Conservation (phyloP, 2,797 vertebrate genomes). For the Siniperca scherzeri region DNA sequence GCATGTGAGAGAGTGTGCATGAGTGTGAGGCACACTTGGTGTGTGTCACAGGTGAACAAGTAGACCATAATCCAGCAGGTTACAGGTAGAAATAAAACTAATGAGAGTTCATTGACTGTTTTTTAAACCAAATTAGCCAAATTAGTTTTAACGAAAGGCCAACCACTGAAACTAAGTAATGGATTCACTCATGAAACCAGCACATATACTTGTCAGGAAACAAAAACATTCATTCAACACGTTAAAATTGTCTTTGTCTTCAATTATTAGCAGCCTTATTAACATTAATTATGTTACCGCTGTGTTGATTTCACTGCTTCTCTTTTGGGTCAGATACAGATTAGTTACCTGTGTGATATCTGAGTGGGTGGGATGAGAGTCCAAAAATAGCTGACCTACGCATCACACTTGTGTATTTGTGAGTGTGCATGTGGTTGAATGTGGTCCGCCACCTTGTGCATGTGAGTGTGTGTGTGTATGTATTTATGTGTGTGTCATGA, state of each 20-base stretch:
- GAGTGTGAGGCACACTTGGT: constrained; percentile 26
- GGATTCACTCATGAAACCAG: constrained; percentile 14
- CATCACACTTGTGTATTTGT: constrained; percentile 66
- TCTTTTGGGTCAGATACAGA: constrained; percentile 50
- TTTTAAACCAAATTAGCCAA: constrained; percentile 44
- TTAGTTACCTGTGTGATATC: constrained; percentile 74
- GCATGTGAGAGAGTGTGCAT: constrained; percentile 26
- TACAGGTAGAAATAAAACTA: constrained; percentile 46
- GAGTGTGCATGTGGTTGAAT: constrained; percentile 61
- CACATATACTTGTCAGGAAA: background rate
- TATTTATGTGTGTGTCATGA: constrained; percentile 79
- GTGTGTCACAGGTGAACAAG: constrained; percentile 44
- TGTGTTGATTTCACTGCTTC: constrained; percentile 27
- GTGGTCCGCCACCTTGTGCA: constrained; percentile 39
- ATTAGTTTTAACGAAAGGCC: constrained; percentile 53
- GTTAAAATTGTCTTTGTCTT: constrained; percentile 15
- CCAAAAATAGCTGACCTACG: constrained; percentile 77
- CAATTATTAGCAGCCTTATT: constrained; percentile 8
- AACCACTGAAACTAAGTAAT: constrained; percentile 13
- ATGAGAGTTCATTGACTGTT: constrained; percentile 45
- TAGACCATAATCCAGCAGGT: constrained; percentile 38
- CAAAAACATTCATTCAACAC: background rate
- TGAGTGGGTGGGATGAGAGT: constrained; percentile 71
- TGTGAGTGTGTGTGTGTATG: constrained; percentile 55
- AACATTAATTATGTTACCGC: background rate